Evolutionary conservation across 1,140 invertebrate genomes (phyloP).

Genomic region (Drosophila takahashii): DNA sequence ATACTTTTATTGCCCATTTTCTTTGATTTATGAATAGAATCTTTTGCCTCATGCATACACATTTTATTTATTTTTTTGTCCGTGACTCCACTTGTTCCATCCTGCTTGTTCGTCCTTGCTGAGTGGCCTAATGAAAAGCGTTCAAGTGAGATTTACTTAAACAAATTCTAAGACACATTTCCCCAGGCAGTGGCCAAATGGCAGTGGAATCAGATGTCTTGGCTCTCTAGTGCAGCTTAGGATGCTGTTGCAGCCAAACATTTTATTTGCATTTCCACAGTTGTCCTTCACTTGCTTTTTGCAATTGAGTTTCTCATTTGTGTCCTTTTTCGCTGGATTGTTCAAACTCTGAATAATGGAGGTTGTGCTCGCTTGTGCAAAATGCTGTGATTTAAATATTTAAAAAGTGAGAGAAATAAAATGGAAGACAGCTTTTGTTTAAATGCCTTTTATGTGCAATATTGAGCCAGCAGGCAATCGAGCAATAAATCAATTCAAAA

Average conservation of each 20-base stretch:
- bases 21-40: slow-evolving; percentile 12
- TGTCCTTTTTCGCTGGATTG: slow-evolving; percentile 24
- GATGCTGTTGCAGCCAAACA: slow-evolving; percentile 39
- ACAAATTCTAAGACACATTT: slow-evolving; percentile 66
- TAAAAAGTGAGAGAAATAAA: slow-evolving; percentile 34
- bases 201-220: slow-evolving; percentile 26
- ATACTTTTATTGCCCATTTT: background rate
- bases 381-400: slow-evolving; percentile 46
- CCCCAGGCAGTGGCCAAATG: slow-evolving; percentile 26
- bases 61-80: slow-evolving; percentile 11
- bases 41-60: slow-evolving; percentile 7
- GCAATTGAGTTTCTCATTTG: slow-evolving; percentile 28
- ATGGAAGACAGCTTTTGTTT: slow-evolving; percentile 53
- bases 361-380: slow-evolving; percentile 24
- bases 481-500: slow-evolving; percentile 57
- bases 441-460: slow-evolving; percentile 57
- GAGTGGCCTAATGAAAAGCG: slow-evolving; percentile 60
- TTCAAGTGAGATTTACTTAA: slow-evolving; percentile 73
- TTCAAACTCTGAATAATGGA: slow-evolving; percentile 34
- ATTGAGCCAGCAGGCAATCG: slow-evolving; percentile 41
- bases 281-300: slow-evolving; percentile 7
- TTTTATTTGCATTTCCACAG: slow-evolving; percentile 50
- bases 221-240: slow-evolving; percentile 9
- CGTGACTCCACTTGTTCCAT: slow-evolving; percentile 1
- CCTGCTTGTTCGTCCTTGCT: slow-evolving; percentile 1